phyloP scores from a whole-genome alignment of 1,140 invertebrate species.

The Drosophila bocqueti region DNA sequence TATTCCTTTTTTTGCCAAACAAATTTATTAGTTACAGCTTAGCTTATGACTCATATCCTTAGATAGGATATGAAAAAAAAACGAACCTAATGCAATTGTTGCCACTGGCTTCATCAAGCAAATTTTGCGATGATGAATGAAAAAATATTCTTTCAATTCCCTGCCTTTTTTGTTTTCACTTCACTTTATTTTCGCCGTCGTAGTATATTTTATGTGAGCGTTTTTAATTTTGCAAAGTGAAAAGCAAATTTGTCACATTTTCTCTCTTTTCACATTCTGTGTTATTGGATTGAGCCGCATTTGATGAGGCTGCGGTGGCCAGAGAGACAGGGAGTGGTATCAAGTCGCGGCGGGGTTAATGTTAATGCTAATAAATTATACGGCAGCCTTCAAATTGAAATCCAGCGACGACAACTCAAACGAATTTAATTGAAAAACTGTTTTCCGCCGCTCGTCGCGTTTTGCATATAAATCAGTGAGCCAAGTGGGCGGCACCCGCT shows the following conservation, averaged over 20 bases:
- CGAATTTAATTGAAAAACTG: constrained; percentile 83
- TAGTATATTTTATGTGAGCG: constrained; percentile 66
- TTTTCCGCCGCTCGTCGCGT: constrained; percentile 65
- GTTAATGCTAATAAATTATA: constrained; percentile 83
- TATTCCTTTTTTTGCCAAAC: neutral
- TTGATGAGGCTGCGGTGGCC: constrained; percentile 57
- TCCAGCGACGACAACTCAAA: constrained; percentile 76
- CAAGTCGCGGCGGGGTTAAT: constrained; percentile 76
- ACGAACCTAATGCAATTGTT: constrained; percentile 18
- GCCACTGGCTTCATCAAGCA: constrained; percentile 48
- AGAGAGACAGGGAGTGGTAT: constrained; percentile 19
- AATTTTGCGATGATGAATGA: constrained; percentile 77
- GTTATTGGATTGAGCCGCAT: constrained; percentile 75
- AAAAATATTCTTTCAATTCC: constrained; percentile 46
- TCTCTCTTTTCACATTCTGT: constrained; percentile 54
- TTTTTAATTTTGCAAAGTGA: constrained; percentile 82
- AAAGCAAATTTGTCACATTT: constrained; percentile 82
- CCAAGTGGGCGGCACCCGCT: constrained; percentile 10
- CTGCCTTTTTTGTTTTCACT: constrained; percentile 18
- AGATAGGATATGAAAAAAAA: neutral
- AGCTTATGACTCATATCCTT: neutral
- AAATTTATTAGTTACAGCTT: neutral
- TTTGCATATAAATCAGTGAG: constrained; percentile 79
- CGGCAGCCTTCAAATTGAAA: constrained; percentile 80
- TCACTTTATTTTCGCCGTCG: constrained; percentile 20